Percentiles rank a stretch among this genome's conserved stretches.
Conservation (phyloP, 2,888 invertebrate species). For the Drosophila meridiana region DNA sequence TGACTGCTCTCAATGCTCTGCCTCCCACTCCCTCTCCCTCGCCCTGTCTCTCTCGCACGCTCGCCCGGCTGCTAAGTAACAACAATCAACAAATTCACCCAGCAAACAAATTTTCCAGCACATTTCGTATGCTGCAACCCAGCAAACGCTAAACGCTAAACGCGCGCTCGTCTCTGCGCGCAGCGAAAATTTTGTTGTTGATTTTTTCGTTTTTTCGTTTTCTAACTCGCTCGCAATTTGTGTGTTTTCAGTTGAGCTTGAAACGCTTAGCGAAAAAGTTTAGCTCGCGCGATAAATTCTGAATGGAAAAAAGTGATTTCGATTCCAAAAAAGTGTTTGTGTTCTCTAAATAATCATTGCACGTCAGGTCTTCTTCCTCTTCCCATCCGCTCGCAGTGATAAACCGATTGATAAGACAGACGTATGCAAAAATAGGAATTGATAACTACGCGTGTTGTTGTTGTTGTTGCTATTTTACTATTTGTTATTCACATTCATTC, state of each 20-base stretch:
- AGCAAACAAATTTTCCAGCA: slow-evolving; percentile 43
- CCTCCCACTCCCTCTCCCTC: slow-evolving; percentile 4
- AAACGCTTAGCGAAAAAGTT: slow-evolving; percentile 63
- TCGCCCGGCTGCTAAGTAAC: slow-evolving; percentile 81
- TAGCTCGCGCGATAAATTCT: slow-evolving; percentile 32
- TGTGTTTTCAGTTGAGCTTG: slow-evolving; percentile 66
- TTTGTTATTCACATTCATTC: neutral
- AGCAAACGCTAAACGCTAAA: slow-evolving; percentile 17
- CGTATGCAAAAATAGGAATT: slow-evolving; percentile 6
- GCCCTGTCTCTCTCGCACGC: slow-evolving; percentile 14
- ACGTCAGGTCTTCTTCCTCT: neutral
- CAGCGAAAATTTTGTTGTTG: neutral
- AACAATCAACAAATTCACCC: slow-evolving; percentile 74
- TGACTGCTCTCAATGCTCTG: neutral
- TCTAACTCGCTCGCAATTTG: slow-evolving; percentile 30
- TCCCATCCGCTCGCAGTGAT: slow-evolving; percentile 13
- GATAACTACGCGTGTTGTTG: neutral
- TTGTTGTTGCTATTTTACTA: neutral
- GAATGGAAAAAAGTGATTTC: neutral
- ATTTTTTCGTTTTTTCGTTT: neutral
- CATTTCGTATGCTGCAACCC: slow-evolving; percentile 31
- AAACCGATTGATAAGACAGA: slow-evolving; percentile 37
- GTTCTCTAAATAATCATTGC: neutral
- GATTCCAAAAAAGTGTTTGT: slow-evolving; percentile 16
- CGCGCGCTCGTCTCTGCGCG: slow-evolving; percentile 7